Base-by-base conservation (phyloP, 2,113 vertebrate species). In the Ranitomeya imitator region DNA sequence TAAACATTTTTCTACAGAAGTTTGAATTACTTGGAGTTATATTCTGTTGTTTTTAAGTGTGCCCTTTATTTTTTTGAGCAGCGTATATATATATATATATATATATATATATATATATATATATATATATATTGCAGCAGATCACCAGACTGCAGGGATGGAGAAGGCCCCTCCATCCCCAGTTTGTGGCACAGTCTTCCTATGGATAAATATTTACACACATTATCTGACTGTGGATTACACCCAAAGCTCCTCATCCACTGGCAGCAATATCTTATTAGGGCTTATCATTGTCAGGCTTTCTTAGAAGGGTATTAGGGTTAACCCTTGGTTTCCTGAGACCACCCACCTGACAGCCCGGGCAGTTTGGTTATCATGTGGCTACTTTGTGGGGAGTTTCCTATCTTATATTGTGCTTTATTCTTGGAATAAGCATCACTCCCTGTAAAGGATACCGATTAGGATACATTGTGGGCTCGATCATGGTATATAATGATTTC, bases 131-230 rank as follows among this genome's bases (percentile, higher is more conserved):
- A 73, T 15, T 4, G 65, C 4, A 69, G 65, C 1, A 23, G 21
- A 69, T 12, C 4, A 26, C 11, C 3, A 23, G 21, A 67, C 19
- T 9, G 14, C 59, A 60, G 55, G 10, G 12, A 37, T 15, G 57
- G 31, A 86, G 71, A 31, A 77, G 37, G 37, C 37, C 37, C 37
- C 37, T 45, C 37, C 61, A 65, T 55, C 21, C 51, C 26, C 13
- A 52, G 11, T 9, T 65, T 54, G 19, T 21, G 52, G 76, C 51
- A 67, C 71, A 52, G 60, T 79, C 85, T 79, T 86, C 60, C 59
- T 78, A 26, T 65, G 52, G 65, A 23, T 87, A 87, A 82, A 87
- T 82, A 87, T 87, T 87, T 87, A 80, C 54, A 87, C 23, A 80
- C 45, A 80, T 21, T 19, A 69, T 87, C 86, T 81, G 11, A 51